Percentiles rank a stretch among this genome's conserved stretches.
Evolutionary conservation across 1,140 invertebrate genomes (phyloP).

Genomic region (Macrobrachium nipponense): DNA sequence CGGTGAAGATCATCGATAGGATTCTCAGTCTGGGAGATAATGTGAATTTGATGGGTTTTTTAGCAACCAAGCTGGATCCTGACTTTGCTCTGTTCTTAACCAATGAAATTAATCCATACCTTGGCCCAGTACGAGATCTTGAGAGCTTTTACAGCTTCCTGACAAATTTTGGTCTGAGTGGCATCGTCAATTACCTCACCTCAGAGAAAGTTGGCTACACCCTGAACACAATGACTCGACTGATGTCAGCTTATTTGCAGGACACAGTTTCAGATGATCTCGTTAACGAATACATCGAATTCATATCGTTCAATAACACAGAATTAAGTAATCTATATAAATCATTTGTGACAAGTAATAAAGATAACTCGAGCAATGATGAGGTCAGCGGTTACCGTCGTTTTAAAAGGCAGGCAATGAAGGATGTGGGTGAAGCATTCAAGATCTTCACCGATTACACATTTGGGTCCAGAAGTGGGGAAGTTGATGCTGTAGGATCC

Average conservation of each 20-base stretch:
- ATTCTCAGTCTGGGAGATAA: constrained; percentile 37
- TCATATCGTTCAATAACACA: constrained; percentile 29
- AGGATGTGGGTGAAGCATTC: not conserved
- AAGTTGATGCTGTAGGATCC: not conserved
- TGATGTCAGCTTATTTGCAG: constrained; percentile 11
- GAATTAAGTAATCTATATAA: constrained; percentile 12
- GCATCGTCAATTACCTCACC: constrained; percentile 12
- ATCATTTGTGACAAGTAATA: not conserved
- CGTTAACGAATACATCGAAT: constrained; percentile 25
- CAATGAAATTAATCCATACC: constrained; percentile 30
- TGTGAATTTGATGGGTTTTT: constrained; percentile 24
- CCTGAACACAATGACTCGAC: not conserved
- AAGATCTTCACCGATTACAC: not conserved
- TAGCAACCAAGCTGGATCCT: constrained; percentile 32
- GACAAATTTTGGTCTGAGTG: constrained; percentile 5
- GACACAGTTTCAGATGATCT: constrained; percentile 8
- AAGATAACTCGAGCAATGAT: not conserved
- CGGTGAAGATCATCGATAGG: constrained; percentile 12
- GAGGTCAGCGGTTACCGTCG: not conserved
- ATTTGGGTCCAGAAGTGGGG: too few relatives aligned
- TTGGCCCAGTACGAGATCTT: constrained; percentile 27
- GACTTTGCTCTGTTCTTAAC: constrained; percentile 17
- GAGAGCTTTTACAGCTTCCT: constrained; percentile 27
- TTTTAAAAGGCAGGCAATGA: constrained; percentile 5
- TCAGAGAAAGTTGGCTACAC: constrained; percentile 19